Evolutionary conservation across 2,113 vertebrate species (phyloP), one percentile per base, ranked within the genome.

Genomic region (Syrrhaptes paradoxus): DNA sequence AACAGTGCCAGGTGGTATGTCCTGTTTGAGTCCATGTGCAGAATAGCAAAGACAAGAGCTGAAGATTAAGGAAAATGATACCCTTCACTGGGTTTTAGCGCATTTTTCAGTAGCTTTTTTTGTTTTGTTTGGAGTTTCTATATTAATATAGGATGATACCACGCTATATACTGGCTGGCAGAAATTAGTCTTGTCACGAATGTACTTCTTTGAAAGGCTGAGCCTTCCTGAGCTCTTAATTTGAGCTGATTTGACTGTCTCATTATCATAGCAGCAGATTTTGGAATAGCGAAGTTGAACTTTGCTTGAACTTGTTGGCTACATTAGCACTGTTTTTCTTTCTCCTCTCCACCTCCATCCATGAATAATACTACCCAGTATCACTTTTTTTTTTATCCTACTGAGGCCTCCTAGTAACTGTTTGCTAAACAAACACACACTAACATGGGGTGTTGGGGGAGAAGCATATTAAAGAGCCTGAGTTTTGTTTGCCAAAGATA

Each of bases 181-280:
- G 79, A 90, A 95, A 93, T 88, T 59, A 90, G 93, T 91, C 85
- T 79, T 74, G 81, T 79, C 82, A 80, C 18, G 16, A 90, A 90
- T 68, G 59, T 90, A 75, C 71, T 92, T 74, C 88, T 91, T 49
- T 77, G 88, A 92, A 77, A 85, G 82, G 82, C 76, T 95, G 79
- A 97, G 82, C 88, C 79, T 84, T 86, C 87, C 80, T 88, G 88
- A 94, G 92, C 87, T 85, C 79, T 90, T 93, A 76, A 95, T 87
- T 94, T 71, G 91, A 96, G 89, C 74, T 93, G 81, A 93, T 93
- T 91, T 92, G 85, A 90, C 90, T 88, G 90, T 68, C 72, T 91
- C 67, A 59, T 92, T 93, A 85, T 90, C 89, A 93, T 62, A 91
- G 84, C 87, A 95, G 81, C 85, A 94, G 85, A 90, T 70, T 94